Evolutionary conservation across 2,888 invertebrate species (phyloP).

Genomic region (Polia nebulosa): DNA sequence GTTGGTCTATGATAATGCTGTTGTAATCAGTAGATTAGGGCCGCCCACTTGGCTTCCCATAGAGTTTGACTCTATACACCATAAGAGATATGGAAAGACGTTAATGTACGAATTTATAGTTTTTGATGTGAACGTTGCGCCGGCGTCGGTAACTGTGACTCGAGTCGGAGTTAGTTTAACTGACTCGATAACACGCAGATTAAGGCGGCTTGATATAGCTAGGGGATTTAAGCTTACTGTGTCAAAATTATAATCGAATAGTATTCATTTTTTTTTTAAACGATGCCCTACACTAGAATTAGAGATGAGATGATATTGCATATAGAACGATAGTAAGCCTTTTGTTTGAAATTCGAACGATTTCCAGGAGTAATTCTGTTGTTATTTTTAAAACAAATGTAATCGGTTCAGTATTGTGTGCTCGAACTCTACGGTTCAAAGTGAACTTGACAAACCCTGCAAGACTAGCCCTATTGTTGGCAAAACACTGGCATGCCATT

Average conservation of each 20-base stretch:
- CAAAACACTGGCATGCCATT: conserved; percentile 12
- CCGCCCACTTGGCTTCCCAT: conserved; percentile 82
- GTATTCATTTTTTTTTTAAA: conserved; percentile 24
- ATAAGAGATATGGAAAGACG: conserved; percentile 62
- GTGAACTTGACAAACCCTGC: too few relatives aligned
- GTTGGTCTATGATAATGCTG: conserved; percentile 81
- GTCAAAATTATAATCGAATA: conserved; percentile 33
- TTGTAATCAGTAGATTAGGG: conserved; percentile 86
- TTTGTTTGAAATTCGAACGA: neutral
- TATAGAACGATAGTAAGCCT: neutral
- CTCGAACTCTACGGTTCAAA: neutral
- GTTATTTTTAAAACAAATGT: conserved; percentile 10
- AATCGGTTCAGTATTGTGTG: neutral
- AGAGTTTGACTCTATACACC: conserved; percentile 67
- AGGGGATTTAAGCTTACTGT: conserved; percentile 51
- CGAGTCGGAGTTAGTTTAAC: conserved; percentile 33
- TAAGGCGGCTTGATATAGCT: conserved; percentile 30
- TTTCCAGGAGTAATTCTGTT: neutral
- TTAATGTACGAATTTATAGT: conserved; percentile 67
- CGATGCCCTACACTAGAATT: too few relatives aligned
- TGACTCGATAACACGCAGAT: conserved; percentile 54
- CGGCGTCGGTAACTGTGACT: conserved; percentile 35
- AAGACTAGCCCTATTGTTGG: neutral
- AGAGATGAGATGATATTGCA: too few relatives aligned
- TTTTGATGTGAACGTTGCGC: conserved; percentile 54